A percentile compares a stretch with the other conserved stretches of the same genome.
phyloP scores from a whole-genome alignment of 2,888 invertebrate genomes.

The Tromatobia lineatoria region DNA sequence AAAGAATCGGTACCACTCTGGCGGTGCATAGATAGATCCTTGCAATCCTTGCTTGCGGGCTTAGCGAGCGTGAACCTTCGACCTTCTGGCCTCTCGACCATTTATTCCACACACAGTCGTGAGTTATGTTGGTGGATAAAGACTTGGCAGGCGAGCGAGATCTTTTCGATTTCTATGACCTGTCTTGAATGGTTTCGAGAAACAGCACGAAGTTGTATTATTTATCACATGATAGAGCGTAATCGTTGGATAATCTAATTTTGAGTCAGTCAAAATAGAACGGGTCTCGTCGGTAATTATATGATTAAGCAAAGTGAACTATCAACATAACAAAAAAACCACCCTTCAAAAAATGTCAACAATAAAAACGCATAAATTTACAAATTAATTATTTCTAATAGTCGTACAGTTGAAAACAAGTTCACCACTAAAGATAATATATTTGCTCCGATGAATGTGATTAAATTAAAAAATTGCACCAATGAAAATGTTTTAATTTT shows the following conservation, averaged over 20 bases:
- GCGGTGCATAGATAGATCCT: constrained; percentile 2
- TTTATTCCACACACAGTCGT: constrained; percentile 4
- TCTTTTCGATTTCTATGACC: neutral
- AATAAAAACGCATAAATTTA: no score
- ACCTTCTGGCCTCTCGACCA: constrained; percentile 4
- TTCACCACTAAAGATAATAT: no score
- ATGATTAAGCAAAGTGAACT: no score
- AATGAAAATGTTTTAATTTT: no score
- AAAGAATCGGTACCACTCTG: neutral
- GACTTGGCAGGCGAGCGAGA: neutral
- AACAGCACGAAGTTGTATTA: neutral
- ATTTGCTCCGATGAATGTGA: no score
- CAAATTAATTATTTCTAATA: no score
- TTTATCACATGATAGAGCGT: neutral
- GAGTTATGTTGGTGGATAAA: neutral
- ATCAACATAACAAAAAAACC: no score
- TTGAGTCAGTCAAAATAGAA: neutral
- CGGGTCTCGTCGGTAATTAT: constrained; percentile 23
- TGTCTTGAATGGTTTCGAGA: neutral
- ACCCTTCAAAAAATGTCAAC: no score
- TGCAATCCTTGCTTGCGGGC: neutral
- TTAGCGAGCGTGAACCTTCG: constrained; percentile 10
- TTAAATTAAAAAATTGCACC: no score
- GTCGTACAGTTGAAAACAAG: no score
- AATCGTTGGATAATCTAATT: neutral